Evolutionary conservation across 2,113 vertebrate genomes (phyloP), one percentile per base, ranked within the genome.

Genomic region (Rhea pennata): DNA sequence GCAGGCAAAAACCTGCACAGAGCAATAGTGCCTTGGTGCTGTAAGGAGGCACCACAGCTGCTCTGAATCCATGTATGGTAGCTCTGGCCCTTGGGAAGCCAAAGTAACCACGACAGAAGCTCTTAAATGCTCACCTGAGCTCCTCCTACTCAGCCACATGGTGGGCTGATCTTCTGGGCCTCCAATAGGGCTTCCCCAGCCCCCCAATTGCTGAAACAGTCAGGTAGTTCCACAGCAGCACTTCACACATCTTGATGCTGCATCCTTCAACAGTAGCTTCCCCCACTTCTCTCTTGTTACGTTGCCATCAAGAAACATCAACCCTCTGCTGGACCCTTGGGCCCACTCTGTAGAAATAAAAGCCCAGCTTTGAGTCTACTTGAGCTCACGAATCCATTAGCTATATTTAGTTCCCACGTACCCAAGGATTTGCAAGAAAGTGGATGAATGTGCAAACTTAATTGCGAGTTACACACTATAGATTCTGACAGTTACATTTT

Each of bases 351-450:
- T 13, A 91, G 70, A 84, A 91, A 81, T 69, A 91, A 91, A 91
- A 81, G 53, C 74, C 53, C 39, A 67, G 53, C 1, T 2, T 20
- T 84, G 22, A 22, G 64, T 31, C 17, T 78, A 58, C 61, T 87
- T 64, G 82, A 92, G 72, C 77, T 93, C 64, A 62, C 54, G 40
- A 67, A 71, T 58, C 80, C 91, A 80, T 81, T 82, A 85, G 79
- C 84, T 95, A 73, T 85, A 88, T 93, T 88, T 88, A 91, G 80
- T 27, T 62, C 76, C 42, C 82, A 40, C 62, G 70, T 73, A 88
- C 91, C 59, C 75, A 85, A 91, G 65, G 84, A 85, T 81, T 88
- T 85, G 51, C 74, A 81, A 76, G 84, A 85, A 93, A 91, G 77
- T 4, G 33, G 56, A 75, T 40, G 62, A 46, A 29, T 12, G 53